Base-by-base conservation (phyloP, 2,113 vertebrate species). In the Machaerirhynchus nigripectus region DNA sequence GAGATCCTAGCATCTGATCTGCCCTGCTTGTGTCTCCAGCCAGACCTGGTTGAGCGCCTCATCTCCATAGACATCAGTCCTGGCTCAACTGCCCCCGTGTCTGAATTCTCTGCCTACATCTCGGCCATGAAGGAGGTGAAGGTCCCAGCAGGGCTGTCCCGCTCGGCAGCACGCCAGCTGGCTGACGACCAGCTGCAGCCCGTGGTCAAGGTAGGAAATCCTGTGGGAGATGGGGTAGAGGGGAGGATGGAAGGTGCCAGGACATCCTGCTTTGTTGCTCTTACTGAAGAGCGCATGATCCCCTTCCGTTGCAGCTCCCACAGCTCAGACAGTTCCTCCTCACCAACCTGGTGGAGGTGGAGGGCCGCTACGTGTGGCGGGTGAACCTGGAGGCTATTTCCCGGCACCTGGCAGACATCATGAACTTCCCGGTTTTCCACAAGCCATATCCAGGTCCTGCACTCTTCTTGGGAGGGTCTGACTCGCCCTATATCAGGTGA, bases 21-120 rank as follows among this genome's bases (percentile, higher is more conserved):
- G 55, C 42, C 22, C 30, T 50, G 50, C 53, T 93, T 89, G 42
- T 93, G 84, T 90, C 89, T 70, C 35, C 77, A 99, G 99, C 98
- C 99, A 19, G 96, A 98, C 68, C 76, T 99, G 87, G 99, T 99
- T 92, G 99, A 99, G 75, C 97, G 98, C 55, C 96, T 99, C 84
- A 98, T 99, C 74, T 98, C 98, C 0, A 98, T 99, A 40, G 99
- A 99, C 96, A 98, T 99, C 55, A 98, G 98, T 91, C 99, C 99
- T 0, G 70, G 93, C 18, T 92, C 94, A 33, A 98, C 97, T 0
- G 31, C 95, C 1, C 82, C 91, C 0, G 74, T 97, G 57, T 98
- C 98, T 1, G 92, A 98, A 85, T 99, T 99, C 90, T 96, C 82
- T 30, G 50, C 68, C 60, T 99, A 99, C 90, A 96, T 99, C 63